Base-by-base conservation (phyloP, 2,797 vertebrate genomes). In the Lepilemur ruficaudatus region DNA sequence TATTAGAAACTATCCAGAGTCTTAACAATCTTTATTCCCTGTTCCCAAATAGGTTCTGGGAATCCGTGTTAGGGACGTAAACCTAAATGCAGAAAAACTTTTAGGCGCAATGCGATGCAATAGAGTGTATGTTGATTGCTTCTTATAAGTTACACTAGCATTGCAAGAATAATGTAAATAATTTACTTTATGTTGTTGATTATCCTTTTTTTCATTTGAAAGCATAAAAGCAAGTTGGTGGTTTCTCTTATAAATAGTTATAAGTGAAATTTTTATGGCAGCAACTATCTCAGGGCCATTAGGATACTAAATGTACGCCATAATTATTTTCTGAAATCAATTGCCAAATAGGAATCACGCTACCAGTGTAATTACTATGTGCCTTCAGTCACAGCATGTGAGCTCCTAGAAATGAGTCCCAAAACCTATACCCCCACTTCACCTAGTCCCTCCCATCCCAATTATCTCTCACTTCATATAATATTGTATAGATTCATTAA, bases 331-430 rank as follows among this genome's bases (percentile, higher is more conserved):
- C 69, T 83, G 9, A 41, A 76, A 67, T 73, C 52, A 67, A 92
- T 90, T 95, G 93, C 55, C 50, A 94, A 79, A 75, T 70, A 88
- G 20, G 15, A 93, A 86, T 73, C 22, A 69, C 95, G 38, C 23
- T 73, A 48, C 18, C 28, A 32, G 35, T 46, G 23, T 92, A 73
- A 87, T 55, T 80, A 55, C 52, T 82, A 41, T 5, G 7, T 65
- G 38, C 61, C 55, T 89, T 96, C 10, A 30, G 83, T 57, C 12
- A 35, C 30, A 32, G 11, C 30, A 3, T 22, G 32, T 18, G 30
- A 94, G 4, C 38, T 48, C 48, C 48, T 70, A 32, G 32, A 75
- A 50, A 82, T 50, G 69, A 84, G 65, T 22, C 4, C 8, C 5
- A 69, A 78, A 87, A 55, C 12, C 46, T 65, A 65, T 38, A 61